Evolutionary conservation across 1,140 invertebrate genomes (phyloP).

Genomic region (Magallana ariakensis): DNA sequence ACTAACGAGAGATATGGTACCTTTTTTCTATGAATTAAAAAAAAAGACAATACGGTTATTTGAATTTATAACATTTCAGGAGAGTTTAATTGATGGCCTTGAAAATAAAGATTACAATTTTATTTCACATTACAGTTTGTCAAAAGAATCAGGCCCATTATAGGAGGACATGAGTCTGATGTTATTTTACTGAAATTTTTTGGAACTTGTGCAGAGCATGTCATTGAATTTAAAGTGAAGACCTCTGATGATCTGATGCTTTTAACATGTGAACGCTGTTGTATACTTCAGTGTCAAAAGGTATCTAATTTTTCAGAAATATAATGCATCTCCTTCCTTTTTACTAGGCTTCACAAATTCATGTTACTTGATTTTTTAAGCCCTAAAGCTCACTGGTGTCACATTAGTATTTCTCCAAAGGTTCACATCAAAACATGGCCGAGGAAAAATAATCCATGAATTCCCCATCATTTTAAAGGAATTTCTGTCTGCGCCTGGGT

Average conservation of each 20-base stretch:
- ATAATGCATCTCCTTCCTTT: neutral
- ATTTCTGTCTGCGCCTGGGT: too few relatives aligned
- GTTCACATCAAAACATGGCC: too few relatives aligned
- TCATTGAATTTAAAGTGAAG: slow-evolving; percentile 85
- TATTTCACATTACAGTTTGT: neutral
- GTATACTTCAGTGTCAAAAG: slow-evolving; percentile 84
- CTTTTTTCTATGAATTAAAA: too few relatives aligned
- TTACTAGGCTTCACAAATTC: neutral
- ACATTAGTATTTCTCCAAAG: too few relatives aligned
- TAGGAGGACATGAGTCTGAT: neutral
- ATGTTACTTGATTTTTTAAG: too few relatives aligned
- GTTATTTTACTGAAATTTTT: slow-evolving; percentile 78
- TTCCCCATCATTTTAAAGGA: too few relatives aligned
- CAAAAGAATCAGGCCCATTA: neutral
- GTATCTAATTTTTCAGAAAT: slow-evolving; percentile 69
- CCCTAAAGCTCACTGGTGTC: too few relatives aligned
- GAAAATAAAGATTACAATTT: too few relatives aligned
- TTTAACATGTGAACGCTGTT: slow-evolving; percentile 84
- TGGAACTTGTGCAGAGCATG: slow-evolving; percentile 83
- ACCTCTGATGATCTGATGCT: slow-evolving; percentile 82
- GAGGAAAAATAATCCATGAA: too few relatives aligned
- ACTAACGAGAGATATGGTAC: too few relatives aligned
- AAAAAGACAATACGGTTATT: too few relatives aligned
- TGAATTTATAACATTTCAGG: neutral
- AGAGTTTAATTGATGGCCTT: neutral